Percentiles rank a stretch among this genome's conserved stretches.
Conservation (phyloP, 2,888 invertebrate species). For the Kryphioiulus occultus region DNA sequence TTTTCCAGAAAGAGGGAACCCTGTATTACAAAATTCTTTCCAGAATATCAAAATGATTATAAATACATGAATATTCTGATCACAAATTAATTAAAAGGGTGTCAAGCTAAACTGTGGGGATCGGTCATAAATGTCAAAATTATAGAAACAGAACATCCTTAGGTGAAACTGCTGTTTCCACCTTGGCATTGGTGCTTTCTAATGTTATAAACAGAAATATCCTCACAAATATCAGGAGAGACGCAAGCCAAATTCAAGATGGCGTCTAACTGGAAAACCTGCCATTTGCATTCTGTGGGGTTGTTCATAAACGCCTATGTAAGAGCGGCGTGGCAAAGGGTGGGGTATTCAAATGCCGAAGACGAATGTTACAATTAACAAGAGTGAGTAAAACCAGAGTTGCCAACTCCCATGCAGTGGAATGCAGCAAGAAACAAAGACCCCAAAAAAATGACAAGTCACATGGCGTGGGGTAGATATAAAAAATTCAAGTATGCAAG, state of each 20-base stretch:
- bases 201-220: too few species aligned
- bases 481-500: conserved; percentile 28
- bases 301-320: not conserved
- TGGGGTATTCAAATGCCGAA: not conserved
- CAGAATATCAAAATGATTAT: too few species aligned
- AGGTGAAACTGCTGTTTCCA: too few species aligned
- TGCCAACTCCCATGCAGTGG: not conserved
- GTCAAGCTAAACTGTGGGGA: too few species aligned
- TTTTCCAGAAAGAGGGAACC: too few species aligned
- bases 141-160: too few species aligned
- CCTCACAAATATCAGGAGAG: too few species aligned
- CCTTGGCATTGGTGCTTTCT: too few species aligned
- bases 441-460: not conserved
- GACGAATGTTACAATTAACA: not conserved
- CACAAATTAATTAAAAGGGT: too few species aligned
- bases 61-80: too few species aligned
- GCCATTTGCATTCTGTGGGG: not conserved
- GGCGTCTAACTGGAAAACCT: not conserved
- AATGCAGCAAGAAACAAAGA: not conserved
- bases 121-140: too few species aligned
- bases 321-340: not conserved
- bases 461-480: not conserved
- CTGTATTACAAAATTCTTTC: too few species aligned
- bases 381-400: not conserved
- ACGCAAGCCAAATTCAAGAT: not conserved